phyloP scores from a whole-genome alignment of 2,888 invertebrate genomes.

The Heliothis peltigera region DNA sequence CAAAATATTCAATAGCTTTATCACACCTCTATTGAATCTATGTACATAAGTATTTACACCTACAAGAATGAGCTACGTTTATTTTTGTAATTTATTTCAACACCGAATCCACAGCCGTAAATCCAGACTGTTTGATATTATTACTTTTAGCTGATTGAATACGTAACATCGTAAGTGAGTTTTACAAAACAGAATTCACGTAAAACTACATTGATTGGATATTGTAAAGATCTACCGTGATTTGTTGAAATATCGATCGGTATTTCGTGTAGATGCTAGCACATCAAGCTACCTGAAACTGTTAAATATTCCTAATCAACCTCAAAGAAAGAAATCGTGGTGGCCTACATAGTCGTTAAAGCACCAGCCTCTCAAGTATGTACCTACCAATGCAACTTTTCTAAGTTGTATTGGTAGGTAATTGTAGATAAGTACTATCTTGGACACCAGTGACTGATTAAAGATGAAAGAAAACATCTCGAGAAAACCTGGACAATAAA shows the following conservation, averaged over 20 bases:
- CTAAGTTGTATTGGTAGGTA: no score
- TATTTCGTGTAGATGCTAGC: no score
- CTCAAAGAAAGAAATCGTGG: no score
- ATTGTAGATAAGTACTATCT: no score
- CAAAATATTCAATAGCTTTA: conserved; percentile 1
- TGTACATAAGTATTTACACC: not conserved
- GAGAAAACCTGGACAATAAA: no score
- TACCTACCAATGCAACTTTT: no score
- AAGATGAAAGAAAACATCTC: no score
- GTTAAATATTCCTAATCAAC: no score
- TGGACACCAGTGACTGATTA: no score
- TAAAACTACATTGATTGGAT: conserved; percentile 16
- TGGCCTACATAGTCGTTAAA: no score
- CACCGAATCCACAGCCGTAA: conserved; percentile 21
- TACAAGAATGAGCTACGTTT: conserved; percentile 23
- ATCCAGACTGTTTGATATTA: conserved; percentile 46
- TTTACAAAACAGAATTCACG: conserved; percentile 31
- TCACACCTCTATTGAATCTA: conserved; percentile 8
- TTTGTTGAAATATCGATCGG: conserved; percentile 22
- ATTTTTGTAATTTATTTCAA: conserved; percentile 47
- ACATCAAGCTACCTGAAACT: no score
- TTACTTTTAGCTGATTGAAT: conserved; percentile 51
- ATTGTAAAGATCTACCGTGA: conserved; percentile 36
- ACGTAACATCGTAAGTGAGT: conserved; percentile 35
- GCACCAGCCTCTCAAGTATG: no score